A percentile compares a stretch with the other conserved stretches of the same genome.
Evolutionary conservation across 2,797 vertebrate genomes (phyloP).

Genomic region (Mustela erminea): DNA sequence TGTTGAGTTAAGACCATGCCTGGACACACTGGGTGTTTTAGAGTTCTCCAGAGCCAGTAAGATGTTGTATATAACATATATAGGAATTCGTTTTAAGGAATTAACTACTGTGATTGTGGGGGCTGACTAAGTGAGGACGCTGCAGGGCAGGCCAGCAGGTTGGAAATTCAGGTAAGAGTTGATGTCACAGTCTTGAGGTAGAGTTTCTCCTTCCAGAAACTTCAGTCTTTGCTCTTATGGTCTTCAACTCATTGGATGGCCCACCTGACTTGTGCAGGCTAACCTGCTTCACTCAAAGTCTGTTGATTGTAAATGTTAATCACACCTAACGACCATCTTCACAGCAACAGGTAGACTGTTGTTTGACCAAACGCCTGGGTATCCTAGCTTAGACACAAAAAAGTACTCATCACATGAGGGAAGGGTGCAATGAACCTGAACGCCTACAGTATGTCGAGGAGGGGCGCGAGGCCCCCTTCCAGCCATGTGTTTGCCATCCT

Average conservation of each 20-base stretch:
- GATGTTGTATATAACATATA: not conserved
- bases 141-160: not conserved
- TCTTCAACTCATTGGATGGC: not conserved
- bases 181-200: not conserved
- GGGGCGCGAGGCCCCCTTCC: not conserved
- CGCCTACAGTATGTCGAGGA: rapidly evolving
- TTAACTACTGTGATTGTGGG: not conserved
- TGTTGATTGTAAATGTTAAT: not conserved
- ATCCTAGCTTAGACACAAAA: not conserved
- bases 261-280: not conserved
- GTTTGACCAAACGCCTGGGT: not conserved
- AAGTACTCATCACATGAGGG: not conserved
- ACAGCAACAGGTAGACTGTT: not conserved
- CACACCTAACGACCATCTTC: not conserved
- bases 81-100: not conserved
- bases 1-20: not conserved
- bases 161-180: not conserved
- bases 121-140: not conserved
- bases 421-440: not conserved
- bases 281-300: not conserved
- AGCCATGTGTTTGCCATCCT: not conserved
- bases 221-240: not conserved
- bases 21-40: not conserved
- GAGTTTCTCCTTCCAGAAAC: not conserved
- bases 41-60: not conserved